Evolutionary conservation across 2,113 vertebrate genomes (phyloP).

Genomic region (Abramis brama): DNA sequence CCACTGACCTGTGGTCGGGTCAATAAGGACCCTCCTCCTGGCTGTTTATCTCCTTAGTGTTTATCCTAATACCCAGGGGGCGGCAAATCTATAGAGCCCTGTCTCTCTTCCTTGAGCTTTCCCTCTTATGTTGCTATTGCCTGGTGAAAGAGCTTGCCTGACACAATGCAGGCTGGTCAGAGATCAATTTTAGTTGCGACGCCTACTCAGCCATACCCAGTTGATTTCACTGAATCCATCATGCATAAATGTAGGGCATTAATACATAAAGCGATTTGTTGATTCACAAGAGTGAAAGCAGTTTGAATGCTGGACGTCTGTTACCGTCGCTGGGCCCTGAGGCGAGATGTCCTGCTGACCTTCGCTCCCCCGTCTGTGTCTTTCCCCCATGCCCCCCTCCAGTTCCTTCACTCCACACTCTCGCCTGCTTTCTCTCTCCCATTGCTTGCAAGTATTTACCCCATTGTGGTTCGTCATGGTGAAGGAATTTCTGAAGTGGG

Average conservation of each 20-base stretch:
- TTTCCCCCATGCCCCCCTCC: slow-evolving; percentile 14
- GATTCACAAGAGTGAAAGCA: slow-evolving; percentile 20
- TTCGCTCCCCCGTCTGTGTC: slow-evolving; percentile 13
- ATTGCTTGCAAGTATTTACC: slow-evolving; percentile 45
- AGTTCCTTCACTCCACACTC: slow-evolving; percentile 17
- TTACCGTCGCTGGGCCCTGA: slow-evolving; percentile 23
- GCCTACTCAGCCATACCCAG: neutral
- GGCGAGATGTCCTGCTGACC: slow-evolving; percentile 21
- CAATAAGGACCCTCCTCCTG: slow-evolving; percentile 19
- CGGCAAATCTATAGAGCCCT: slow-evolving; percentile 25
- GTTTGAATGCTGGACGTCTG: slow-evolving; percentile 17
- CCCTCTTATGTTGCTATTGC: slow-evolving; percentile 49
- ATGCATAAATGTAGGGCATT: neutral
- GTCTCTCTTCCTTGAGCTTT: slow-evolving; percentile 37
- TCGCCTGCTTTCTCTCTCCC: slow-evolving; percentile 31
- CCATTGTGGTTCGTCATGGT: slow-evolving; percentile 53
- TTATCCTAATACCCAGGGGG: slow-evolving; percentile 20
- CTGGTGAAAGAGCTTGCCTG: slow-evolving; percentile 26
- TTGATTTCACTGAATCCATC: neutral
- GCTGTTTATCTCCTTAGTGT: slow-evolving; percentile 49
- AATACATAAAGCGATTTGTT: slow-evolving; percentile 20
- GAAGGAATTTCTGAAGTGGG: slow-evolving; percentile 50
- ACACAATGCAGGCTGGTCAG: slow-evolving; percentile 12
- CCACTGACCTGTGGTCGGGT: slow-evolving; percentile 11
- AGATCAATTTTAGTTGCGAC: neutral